Conservation (phyloP, 92 coral and sea anemone species). For the Bergia sp. region DNA sequence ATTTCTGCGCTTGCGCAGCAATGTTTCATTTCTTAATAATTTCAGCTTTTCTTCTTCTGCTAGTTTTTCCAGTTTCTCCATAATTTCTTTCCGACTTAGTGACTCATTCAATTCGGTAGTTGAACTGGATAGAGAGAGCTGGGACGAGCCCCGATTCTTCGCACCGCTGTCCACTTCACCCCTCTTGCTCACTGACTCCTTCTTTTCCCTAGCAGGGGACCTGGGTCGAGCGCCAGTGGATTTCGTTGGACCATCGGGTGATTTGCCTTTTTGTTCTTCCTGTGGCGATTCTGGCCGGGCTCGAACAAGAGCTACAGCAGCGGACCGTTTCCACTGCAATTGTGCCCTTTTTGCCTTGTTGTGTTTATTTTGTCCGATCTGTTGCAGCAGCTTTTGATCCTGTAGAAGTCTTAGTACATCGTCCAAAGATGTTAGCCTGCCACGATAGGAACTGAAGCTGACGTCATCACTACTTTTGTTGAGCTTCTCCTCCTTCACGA, state of each 20-base stretch:
- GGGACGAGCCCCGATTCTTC: conserved; percentile 13
- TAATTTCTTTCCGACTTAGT: conserved; percentile 59
- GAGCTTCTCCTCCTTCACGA: conserved; percentile 24
- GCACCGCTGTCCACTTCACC: conserved; percentile 37
- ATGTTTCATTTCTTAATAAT: conserved; percentile 81
- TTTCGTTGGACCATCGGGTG: background rate
- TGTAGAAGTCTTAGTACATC: conserved; percentile 86
- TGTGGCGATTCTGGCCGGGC: conserved; percentile 60
- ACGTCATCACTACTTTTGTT: conserved; percentile 43
- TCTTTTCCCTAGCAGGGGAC: conserved; percentile 11
- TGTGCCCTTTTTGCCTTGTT: conserved; percentile 73
- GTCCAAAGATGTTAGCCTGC: conserved; percentile 79
- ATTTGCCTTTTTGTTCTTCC: conserved; percentile 30
- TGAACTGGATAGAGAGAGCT: conserved; percentile 19
- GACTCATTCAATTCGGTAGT: conserved; percentile 46
- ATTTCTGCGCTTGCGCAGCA: conserved; percentile 88
- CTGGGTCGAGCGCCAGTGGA: background rate
- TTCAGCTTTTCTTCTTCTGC: conserved; percentile 88
- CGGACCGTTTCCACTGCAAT: conserved; percentile 85
- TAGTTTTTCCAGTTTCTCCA: conserved; percentile 75
- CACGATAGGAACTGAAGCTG: conserved; percentile 31
- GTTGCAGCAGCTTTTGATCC: conserved; percentile 84
- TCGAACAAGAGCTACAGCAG: conserved; percentile 78
- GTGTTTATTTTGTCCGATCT: conserved; percentile 74
- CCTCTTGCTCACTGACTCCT: background rate